Percentiles rank a stretch among this genome's conserved stretches.
Evolutionary conservation across 1,140 invertebrate species (phyloP).

Genomic region (Ooceraea biroi): DNA sequence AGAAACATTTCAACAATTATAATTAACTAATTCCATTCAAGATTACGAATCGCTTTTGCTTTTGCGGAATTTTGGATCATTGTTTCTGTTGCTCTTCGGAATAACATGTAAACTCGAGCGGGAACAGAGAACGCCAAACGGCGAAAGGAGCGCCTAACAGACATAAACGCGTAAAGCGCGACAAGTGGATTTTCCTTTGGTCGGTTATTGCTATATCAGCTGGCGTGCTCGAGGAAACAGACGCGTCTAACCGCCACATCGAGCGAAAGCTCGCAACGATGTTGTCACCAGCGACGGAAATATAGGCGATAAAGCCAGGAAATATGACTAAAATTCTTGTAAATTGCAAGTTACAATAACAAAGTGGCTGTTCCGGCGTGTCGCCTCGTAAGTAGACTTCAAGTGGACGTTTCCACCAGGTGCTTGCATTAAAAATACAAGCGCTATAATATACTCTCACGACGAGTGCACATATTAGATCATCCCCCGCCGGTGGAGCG

Average conservation of each 20-base stretch:
- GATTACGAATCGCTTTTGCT: neutral
- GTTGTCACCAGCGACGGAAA: constrained; percentile 6
- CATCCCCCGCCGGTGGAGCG: neutral
- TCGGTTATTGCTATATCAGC: constrained; percentile 24
- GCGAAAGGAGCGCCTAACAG: neutral
- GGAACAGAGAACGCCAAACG: neutral
- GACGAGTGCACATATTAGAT: neutral
- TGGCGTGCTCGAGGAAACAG: constrained; percentile 24
- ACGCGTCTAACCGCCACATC: constrained; percentile 24
- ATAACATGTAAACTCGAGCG: neutral
- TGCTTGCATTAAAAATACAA: constrained; percentile 47
- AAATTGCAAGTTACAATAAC: constrained; percentile 60
- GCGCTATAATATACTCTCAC: neutral
- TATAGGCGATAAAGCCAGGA: constrained; percentile 52
- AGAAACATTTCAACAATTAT: neutral
- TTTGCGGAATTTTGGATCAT: neutral
- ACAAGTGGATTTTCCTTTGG: constrained; percentile 42
- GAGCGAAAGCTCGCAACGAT: constrained; percentile 1
- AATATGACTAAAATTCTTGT: constrained; percentile 53
- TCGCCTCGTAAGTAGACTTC: constrained; percentile 26
- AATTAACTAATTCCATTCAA: neutral
- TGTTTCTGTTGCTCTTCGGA: neutral
- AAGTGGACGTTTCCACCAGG: constrained; percentile 15
- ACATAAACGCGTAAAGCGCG: constrained; percentile 29
- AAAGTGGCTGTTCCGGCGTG: constrained; percentile 49